Base-by-base conservation (phyloP, 2,888 invertebrate genomes). In the Petrolisthes cinctipes region DNA sequence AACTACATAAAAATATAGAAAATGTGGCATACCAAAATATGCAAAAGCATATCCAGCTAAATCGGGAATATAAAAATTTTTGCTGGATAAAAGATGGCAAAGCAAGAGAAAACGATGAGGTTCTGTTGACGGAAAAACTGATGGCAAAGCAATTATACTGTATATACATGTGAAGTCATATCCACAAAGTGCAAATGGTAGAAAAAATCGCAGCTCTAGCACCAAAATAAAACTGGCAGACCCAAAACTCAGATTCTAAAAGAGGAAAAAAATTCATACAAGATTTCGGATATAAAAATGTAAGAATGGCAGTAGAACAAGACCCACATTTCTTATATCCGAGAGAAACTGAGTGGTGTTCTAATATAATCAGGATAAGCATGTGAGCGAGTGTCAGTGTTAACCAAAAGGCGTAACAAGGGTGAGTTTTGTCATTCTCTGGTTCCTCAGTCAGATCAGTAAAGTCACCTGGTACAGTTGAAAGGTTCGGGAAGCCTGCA, bases 391-490 rank as follows among this genome's bases (percentile, higher is more conserved):
- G 14, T 71, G 71, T 71, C n/a, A 71, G 71, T 71, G 71, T 71
- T 71, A 71, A 71, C 11, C 71, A 11, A 71, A 71, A 71, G 71
- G 11, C 11, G 20, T 6, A 71, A 71, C 71, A 71, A 71, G 20
- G 14, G 71, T 71, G 71, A 71, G 71, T 71, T 71, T 80, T 80
- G 71, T 81, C 76, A 86, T 86, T 86, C 85, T 86, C 81, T 68
- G 73, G 37, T 37, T 86, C 83, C 79, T 71, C 71, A 53, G 23
- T 37, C 68, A 57, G 61, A 20, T 23, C 54, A 57, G n/a, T 51
- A 37, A 53, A 54, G 79, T 89, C 89, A 90, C 90, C 90, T 90
- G 80, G 73, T 84, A 82, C 89, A 89, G 90, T 90, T 90, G 90
- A 87, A 90, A 78, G 90, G 90, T 17, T 89, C 87, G 80, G 85